A percentile compares a stretch with the other conserved stretches of the same genome.
Conservation (phyloP, 2,888 invertebrate genomes). For the Xestia xanthographa region DNA sequence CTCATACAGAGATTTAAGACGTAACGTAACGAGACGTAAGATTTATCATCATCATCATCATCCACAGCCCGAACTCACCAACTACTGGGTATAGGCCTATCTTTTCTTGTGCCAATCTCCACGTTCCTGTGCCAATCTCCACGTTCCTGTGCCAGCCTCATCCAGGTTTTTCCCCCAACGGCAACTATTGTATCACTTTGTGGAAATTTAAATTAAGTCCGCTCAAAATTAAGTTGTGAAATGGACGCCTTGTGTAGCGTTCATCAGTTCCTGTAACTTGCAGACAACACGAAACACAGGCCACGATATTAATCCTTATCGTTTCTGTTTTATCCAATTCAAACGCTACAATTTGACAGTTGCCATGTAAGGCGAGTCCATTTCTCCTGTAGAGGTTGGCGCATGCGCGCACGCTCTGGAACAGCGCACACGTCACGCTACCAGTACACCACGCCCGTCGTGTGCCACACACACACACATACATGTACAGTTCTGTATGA, state of each 20-base stretch:
- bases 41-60: too few species aligned
- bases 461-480: conserved; percentile 58
- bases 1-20: too few species aligned
- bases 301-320: not conserved
- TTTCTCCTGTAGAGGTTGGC: conserved; percentile 67
- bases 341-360: conserved; percentile 64
- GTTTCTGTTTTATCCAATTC: conserved; percentile 7
- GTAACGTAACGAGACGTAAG: too few species aligned
- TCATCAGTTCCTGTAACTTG: not conserved
- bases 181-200: too few species aligned
- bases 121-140: too few species aligned
- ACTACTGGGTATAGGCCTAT: too few species aligned
- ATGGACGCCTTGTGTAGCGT: not conserved
- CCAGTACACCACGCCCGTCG: conserved; percentile 72
- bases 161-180: too few species aligned
- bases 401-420: conserved; percentile 81
- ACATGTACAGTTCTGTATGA: not conserved
- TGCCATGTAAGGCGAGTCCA: conserved; percentile 61
- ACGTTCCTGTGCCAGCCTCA: too few species aligned
- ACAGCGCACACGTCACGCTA: conserved; percentile 85
- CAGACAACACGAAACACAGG: not conserved
- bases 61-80: too few species aligned
- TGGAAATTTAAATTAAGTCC: too few species aligned
- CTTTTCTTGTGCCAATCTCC: too few species aligned
- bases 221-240: not conserved